Conservation (phyloP, 1,140 invertebrate species). For the Bombus superbus region DNA sequence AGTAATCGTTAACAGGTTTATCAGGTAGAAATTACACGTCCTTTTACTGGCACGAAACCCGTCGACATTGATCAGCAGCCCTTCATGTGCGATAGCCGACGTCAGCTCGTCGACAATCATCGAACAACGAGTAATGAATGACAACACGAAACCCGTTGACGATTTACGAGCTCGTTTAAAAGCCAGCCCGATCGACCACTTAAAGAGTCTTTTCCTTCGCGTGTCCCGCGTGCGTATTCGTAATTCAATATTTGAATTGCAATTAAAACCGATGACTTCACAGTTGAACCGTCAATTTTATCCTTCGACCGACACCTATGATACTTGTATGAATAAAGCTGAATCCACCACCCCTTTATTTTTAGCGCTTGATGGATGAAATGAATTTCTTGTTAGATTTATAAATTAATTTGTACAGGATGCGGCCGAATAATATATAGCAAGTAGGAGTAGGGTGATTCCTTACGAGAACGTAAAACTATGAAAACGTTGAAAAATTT, state of each 20-base stretch:
- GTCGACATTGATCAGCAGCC: conserved; percentile 18
- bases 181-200: not conserved
- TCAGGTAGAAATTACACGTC: not conserved
- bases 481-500: too few relatives aligned
- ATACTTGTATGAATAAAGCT: not conserved
- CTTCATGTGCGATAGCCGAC: not conserved
- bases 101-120: conserved; percentile 8
- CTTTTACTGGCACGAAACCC: not conserved
- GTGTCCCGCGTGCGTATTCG: not conserved
- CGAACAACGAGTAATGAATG: conserved; percentile 37
- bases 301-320: not conserved
- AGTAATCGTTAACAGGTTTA: conserved; percentile 22
- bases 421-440: too few relatives aligned
- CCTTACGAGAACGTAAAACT: too few relatives aligned
- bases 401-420: too few relatives aligned
- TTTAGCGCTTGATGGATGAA: too few relatives aligned
- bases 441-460: too few relatives aligned
- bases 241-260: conserved; percentile 49
- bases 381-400: too few relatives aligned
- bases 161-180: conserved; percentile 15
- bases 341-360: not conserved
- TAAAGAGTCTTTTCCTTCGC: not conserved
- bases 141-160: not conserved
- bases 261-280: conserved; percentile 47
- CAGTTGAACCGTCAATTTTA: not conserved